phyloP scores from a whole-genome alignment of 2,113 vertebrate species.

The Cairina moschata region DNA sequence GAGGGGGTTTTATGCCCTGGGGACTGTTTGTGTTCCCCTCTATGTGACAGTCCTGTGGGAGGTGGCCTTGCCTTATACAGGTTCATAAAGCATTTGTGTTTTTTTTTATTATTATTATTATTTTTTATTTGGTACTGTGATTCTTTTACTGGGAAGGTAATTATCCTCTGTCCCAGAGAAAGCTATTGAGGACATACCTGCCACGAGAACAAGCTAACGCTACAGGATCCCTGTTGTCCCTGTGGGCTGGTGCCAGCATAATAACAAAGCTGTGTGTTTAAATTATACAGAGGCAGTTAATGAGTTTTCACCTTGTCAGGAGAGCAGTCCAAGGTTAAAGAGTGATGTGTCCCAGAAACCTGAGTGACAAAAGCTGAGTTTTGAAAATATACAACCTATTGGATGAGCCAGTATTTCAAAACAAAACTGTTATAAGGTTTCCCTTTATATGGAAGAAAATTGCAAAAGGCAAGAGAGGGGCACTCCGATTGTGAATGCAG shows the following conservation, averaged over 20 bases:
- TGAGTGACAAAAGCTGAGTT: slow-evolving; percentile 17
- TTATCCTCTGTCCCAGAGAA: slow-evolving; percentile 49
- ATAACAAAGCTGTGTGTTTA: slow-evolving; percentile 15
- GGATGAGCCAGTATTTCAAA: slow-evolving; percentile 4
- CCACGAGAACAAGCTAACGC: not conserved
- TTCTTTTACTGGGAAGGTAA: slow-evolving; percentile 32
- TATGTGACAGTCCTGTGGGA: not conserved
- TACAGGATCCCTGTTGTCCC: not conserved
- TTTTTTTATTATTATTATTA: not conserved
- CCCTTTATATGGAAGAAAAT: slow-evolving; percentile 28
- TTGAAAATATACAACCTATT: slow-evolving; percentile 7
- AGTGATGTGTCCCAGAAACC: slow-evolving; percentile 31
- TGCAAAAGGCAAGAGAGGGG: not conserved
- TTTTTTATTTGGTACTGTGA: not conserved
- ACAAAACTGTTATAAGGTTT: not conserved
- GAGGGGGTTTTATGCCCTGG: not conserved
- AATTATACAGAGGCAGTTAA: slow-evolving; percentile 13
- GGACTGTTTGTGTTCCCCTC: not conserved
- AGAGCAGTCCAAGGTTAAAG: slow-evolving; percentile 23
- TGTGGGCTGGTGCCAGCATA: not conserved
- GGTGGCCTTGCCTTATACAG: not conserved
- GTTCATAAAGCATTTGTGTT: not conserved
- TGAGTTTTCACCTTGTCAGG: slow-evolving; percentile 16
- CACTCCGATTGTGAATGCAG: not conserved
- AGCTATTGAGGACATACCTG: slow-evolving; percentile 44